Evolutionary conservation across 35 echinoderm and acorn worm species (phyloP).

Genomic region (Patiria miniata): DNA sequence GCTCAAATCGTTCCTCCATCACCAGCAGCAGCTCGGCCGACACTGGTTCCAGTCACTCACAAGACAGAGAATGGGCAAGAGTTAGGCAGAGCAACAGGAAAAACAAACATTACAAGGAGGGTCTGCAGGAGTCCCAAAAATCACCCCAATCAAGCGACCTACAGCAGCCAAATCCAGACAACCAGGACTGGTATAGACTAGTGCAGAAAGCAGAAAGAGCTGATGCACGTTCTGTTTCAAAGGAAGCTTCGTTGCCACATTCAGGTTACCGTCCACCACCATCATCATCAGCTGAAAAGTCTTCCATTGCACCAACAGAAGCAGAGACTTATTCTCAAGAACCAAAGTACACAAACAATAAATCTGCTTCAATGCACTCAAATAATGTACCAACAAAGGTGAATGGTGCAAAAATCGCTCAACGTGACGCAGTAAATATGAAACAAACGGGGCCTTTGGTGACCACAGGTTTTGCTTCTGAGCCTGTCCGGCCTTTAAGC

Average conservation of each 20-base stretch:
- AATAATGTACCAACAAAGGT: neutral
- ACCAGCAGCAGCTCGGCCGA: conserved; percentile 54
- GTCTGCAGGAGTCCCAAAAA: neutral
- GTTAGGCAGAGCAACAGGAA: neutral
- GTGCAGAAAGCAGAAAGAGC: neutral
- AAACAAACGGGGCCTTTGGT: neutral
- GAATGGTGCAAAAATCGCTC: neutral
- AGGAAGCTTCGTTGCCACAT: neutral
- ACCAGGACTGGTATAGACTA: conserved; percentile 18
- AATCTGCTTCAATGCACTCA: neutral
- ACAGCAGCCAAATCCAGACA: neutral
- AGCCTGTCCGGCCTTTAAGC: neutral
- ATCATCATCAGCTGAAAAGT: conserved; percentile 8
- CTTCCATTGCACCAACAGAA: neutral
- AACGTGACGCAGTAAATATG: neutral
- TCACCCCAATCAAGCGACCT: too few relatives aligned
- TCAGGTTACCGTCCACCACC: neutral
- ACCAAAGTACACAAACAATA: neutral
- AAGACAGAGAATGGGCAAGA: neutral
- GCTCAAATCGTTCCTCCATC: conserved; percentile 52
- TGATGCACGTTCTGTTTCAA: neutral
- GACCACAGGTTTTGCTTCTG: neutral
- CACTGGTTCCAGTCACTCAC: conserved; percentile 32
- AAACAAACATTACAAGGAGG: neutral
- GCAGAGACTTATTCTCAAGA: neutral